A percentile compares a stretch with the other conserved stretches of the same genome.
Conservation (phyloP, 1,140 invertebrate species). For the Goniozus legneri region DNA sequence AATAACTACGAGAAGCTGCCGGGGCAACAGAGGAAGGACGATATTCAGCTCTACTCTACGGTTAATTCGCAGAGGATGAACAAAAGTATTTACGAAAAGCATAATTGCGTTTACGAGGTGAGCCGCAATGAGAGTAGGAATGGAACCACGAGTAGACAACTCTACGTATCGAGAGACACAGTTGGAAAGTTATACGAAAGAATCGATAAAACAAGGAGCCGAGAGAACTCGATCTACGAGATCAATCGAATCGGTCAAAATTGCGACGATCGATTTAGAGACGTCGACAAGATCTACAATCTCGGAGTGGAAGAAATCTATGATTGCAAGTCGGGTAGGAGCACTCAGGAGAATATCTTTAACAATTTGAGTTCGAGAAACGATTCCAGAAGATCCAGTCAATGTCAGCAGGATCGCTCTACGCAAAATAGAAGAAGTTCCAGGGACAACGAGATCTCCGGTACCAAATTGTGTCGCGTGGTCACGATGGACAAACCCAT, state of each 20-base stretch:
- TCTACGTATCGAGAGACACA: too few relatives aligned
- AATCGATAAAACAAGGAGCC: too few relatives aligned
- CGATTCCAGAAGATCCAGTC: too few relatives aligned
- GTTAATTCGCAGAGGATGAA: background rate
- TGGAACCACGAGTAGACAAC: too few relatives aligned
- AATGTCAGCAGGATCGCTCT: too few relatives aligned
- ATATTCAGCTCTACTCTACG: background rate
- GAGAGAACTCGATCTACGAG: conserved; percentile 34
- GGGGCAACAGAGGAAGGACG: conserved; percentile 9
- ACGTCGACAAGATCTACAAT: conserved; percentile 46
- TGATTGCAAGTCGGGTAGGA: conserved; percentile 3
- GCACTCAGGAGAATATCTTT: conserved; percentile 25
- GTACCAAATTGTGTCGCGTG: conserved; percentile 20
- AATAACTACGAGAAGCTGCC: conserved; percentile 30
- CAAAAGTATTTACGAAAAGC: background rate
- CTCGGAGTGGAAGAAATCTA: conserved; percentile 30
- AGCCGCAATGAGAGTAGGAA: too few relatives aligned
- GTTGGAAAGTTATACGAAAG: too few relatives aligned
- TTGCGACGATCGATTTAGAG: conserved; percentile 39
- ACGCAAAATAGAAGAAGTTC: too few relatives aligned
- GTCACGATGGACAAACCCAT: conserved; percentile 29
- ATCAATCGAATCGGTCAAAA: conserved; percentile 11
- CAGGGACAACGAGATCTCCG: conserved; percentile 17
- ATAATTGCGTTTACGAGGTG: too few relatives aligned
- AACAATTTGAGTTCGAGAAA: too few relatives aligned